These are phyloP conservation scores for Botrylloides violaceus DNA, from an alignment of 23 tunicate genomes.

Conservation along the genomic window DNA sequence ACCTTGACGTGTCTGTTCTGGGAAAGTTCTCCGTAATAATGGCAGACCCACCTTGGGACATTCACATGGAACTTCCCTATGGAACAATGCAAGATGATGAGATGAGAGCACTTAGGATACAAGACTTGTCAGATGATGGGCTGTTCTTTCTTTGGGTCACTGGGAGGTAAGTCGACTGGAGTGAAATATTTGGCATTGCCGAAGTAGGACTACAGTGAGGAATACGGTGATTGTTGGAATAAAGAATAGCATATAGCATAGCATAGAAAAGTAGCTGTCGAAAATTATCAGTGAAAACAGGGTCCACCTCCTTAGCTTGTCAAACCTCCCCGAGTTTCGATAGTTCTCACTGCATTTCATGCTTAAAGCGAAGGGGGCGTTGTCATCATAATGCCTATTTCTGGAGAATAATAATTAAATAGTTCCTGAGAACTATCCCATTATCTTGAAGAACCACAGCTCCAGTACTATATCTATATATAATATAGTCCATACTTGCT, in stretches of 20 bases:
- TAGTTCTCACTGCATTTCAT: too few relatives aligned
- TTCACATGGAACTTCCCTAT: constrained; percentile 99
- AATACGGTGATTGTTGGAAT: too few relatives aligned
- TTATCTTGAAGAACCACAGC: too few relatives aligned
- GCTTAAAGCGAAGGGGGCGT: too few relatives aligned
- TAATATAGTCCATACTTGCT: neutral
- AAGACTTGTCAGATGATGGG: constrained; percentile 97
- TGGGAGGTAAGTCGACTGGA: constrained; percentile 69
- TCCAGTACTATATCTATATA: neutral
- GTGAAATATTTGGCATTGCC: too few relatives aligned
- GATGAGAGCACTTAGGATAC: constrained; percentile 79
- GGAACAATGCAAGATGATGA: constrained; percentile 99
- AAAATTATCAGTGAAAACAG: too few relatives aligned
- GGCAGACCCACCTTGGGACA: constrained; percentile 99
- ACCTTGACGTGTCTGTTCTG: constrained; percentile 74
- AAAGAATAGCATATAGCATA: too few relatives aligned
- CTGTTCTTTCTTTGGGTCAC: constrained; percentile 97
- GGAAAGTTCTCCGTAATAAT: constrained; percentile 98
- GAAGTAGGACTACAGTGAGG: too few relatives aligned
- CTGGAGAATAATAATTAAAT: neutral
- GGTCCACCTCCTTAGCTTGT: too few relatives aligned
- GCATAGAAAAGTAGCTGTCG: too few relatives aligned
- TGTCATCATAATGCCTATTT: too few relatives aligned
- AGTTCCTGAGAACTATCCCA: neutral
- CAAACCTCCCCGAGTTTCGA: too few relatives aligned